Evolutionary conservation across 2,113 vertebrate species (phyloP).

Genomic region (Jacana jacana): DNA sequence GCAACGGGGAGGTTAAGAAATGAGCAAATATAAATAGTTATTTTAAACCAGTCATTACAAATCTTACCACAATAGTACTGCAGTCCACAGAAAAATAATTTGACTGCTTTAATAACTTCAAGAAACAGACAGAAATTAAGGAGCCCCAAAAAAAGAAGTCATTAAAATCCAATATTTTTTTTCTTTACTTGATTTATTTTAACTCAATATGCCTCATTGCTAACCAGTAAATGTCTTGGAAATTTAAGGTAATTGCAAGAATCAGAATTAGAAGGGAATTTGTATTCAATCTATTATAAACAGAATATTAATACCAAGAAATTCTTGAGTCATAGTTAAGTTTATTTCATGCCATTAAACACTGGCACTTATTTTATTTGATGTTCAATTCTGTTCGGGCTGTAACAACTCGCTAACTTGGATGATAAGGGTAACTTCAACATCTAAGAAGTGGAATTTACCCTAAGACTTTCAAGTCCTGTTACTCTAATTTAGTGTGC

Average conservation of each 20-base stretch:
- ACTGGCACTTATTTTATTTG: conserved; percentile 47
- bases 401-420: conserved; percentile 42
- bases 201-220: background rate
- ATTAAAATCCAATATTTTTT: background rate
- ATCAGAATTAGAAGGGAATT: background rate
- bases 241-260: conserved; percentile 29
- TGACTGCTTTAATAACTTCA: background rate
- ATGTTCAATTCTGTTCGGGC: conserved; percentile 45
- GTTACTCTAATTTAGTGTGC: too few relatives aligned
- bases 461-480: background rate
- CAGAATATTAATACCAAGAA: conserved; percentile 5
- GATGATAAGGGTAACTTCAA: background rate
- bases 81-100: background rate
- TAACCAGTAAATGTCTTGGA: conserved; percentile 36
- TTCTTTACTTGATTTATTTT: conserved; percentile 13
- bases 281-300: conserved; percentile 6
- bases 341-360: conserved; percentile 57
- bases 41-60: background rate
- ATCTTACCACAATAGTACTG: background rate
- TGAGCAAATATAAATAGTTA: background rate
- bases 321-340: background rate
- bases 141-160: background rate
- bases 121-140: background rate
- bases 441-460: background rate
- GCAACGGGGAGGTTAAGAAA: background rate